Evolutionary conservation across 53 echinoderm and acorn worm genomes (phyloP).

Genomic region (Luidia sarsii): DNA sequence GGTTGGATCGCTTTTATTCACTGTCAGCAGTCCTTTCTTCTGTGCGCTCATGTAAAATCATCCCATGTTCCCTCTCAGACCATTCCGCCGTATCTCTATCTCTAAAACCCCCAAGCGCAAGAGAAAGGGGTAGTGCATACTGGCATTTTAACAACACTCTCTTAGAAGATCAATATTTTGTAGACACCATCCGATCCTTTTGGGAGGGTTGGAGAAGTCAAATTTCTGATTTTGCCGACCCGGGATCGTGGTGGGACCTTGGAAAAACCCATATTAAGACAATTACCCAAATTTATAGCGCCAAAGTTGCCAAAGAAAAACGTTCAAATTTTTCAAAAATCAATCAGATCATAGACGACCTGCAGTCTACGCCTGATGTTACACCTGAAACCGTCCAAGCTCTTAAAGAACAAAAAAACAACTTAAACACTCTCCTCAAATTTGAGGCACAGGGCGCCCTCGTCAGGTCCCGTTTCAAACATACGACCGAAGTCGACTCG

Average conservation of each 20-base stretch:
- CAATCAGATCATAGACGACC: constrained; percentile 5
- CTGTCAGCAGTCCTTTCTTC: background rate
- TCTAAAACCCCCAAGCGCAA: background rate
- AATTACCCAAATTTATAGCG: constrained; percentile 9
- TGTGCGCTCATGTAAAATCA: background rate
- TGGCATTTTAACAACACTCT: constrained; percentile 23
- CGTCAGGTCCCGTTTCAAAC: constrained; percentile 25
- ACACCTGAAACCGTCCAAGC: background rate
- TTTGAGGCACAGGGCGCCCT: constrained; percentile 23
- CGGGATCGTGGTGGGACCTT: background rate
- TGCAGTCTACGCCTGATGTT: background rate
- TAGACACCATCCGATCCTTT: background rate
- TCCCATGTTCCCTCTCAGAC: constrained; percentile 4
- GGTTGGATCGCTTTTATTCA: constrained; percentile 13
- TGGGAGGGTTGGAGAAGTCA: background rate
- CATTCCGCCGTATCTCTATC: background rate
- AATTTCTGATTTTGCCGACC: background rate
- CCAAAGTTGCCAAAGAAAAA: constrained; percentile 4
- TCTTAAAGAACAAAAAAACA: constrained; percentile 9
- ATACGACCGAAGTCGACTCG: constrained; percentile 14
- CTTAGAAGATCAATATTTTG: background rate
- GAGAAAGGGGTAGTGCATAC: constrained; percentile 11
- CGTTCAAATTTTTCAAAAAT: background rate
- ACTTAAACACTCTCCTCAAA: constrained; percentile 1
- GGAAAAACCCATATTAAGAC: constrained; percentile 4